Evolutionary conservation across 2,113 vertebrate species (phyloP), one percentile per base, ranked within the genome.

Genomic region (Excalfactoria chinensis): DNA sequence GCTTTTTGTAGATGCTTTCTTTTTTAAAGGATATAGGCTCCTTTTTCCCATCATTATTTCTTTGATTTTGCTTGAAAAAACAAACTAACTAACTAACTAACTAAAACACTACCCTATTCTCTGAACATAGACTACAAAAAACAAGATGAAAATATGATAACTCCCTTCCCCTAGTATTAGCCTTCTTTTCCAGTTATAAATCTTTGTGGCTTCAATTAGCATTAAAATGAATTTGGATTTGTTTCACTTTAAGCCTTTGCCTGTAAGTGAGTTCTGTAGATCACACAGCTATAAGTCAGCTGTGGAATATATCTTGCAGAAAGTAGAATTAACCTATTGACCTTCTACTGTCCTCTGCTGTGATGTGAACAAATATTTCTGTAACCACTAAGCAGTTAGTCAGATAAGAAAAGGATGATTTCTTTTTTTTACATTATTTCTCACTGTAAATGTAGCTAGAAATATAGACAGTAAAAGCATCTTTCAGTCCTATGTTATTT

Each of bases 261-360:
- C 51, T 62, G 89, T 89, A 90, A 80, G 30, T 23, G n/a, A 84
- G 44, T 76, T 79, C 72, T 66, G 37, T 30, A 90, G 73, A 90
- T 83, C 71, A 92, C 20, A 77, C 21, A 90, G 35, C 32, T 55
- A 40, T 30, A 78, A 92, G 59, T 86, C 62, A 69, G 26, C 59
- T 86, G 28, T 46, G 89, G 55, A 93, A 89, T 79, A 71, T 51
- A 56, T 69, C 75, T 88, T 89, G 46, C 88, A 71, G 77, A 89
- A 67, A 90, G 55, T 44, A 78, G 93, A 95, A 94, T 91, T 96
- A 97, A 87, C 44, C 35, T 62, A 28, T 88, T 84, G n/a, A 93
- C 43, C 60, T 93, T 93, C 32, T 56, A 5, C 6, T 93, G 26
- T 92, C 26, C 20, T 93, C 23, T 84, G 35, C 30, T 86, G 13